phyloP scores from a whole-genome alignment of 2,113 vertebrate species.

The Cephalopholis sonnerati region DNA sequence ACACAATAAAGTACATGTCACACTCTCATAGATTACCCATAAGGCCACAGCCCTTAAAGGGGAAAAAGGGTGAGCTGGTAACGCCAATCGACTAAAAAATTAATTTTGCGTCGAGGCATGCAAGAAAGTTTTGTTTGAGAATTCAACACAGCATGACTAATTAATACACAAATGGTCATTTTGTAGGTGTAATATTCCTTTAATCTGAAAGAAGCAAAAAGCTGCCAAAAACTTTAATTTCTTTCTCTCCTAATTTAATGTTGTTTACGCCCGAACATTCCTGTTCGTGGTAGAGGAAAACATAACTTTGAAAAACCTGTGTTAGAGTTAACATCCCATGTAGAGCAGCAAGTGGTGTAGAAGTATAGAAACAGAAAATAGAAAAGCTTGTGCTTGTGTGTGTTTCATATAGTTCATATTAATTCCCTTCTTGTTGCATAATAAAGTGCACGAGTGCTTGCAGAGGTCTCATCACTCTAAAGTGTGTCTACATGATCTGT shows the following conservation, averaged over 20 bases:
- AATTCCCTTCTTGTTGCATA: conserved; percentile 7
- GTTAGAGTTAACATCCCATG: not conserved
- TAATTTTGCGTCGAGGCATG: too few relatives aligned
- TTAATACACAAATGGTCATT: too few relatives aligned
- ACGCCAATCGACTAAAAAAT: too few relatives aligned
- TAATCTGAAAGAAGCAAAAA: not conserved
- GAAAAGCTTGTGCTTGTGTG: not conserved
- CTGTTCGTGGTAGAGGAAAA: not conserved
- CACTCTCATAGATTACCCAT: too few relatives aligned
- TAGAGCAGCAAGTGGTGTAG: not conserved
- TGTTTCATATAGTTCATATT: conserved; percentile 12
- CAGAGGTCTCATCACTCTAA: conserved; percentile 38
- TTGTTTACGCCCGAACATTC: not conserved
- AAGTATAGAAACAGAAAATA: not conserved
- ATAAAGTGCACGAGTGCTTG: conserved; percentile 26
- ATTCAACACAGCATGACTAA: too few relatives aligned
- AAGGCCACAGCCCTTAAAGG: too few relatives aligned
- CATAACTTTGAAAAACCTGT: not conserved
- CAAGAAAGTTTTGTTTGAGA: too few relatives aligned
- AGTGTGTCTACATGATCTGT: conserved; percentile 48
- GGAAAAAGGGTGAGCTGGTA: too few relatives aligned
- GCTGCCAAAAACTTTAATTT: not conserved
- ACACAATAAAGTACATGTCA: too few relatives aligned
- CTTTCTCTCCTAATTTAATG: too few relatives aligned
- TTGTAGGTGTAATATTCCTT: too few relatives aligned